Evolutionary conservation across 2,113 vertebrate species (phyloP), one percentile per base, ranked within the genome.

Genomic region (Ophthalmolycus amberensis): DNA sequence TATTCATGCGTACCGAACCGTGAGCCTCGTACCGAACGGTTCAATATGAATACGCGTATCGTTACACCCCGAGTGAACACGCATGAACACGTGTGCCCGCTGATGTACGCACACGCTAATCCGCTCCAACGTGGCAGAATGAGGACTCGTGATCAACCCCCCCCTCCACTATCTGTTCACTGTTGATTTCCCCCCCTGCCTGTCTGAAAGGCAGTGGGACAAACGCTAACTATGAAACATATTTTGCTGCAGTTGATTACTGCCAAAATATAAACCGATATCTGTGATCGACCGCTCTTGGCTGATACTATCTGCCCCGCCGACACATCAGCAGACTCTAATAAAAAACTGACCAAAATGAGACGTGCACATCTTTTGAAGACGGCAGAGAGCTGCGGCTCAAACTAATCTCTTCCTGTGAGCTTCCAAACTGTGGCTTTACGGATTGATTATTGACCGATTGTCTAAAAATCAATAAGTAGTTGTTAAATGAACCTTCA

Each of bases 141-240:
- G 25, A 20, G 38, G 73, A 74, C 52, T 46, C 32, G 64, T 75
- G 64, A 66, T 77, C 67, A 58, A 46, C 68, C 79, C 70, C 29
- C 32, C 44, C 29, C 32, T n/a, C 44, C 12, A 59, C 38, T 80
- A 68, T 89, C 10, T 87, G 75, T 60, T 71, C 67, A 34, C 77
- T 86, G 80, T 87, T 88, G 84, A 89, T 86, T 69, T 88, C 58
- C 89, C 65, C 66, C 63, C 15, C n/a, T 38, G 58, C 64, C 56
- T 81, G 58, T 73, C 59, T 74, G 74, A 86, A 84, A 85, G 78
- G 70, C 78, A 79, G 74, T 18, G 56, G 79, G 80, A 64, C 77
- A 40, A 59, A 74, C 12, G 6, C 46, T 22, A 8, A 25, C 14
- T 37, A 38, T 27, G 18, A 71, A 64, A 62, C 15, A 12, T 20